Percentiles rank a stretch among this genome's conserved stretches.
These are phyloP conservation scores for Pagrus major DNA, from an alignment of 2,113 vertebrate genomes.

Conservation along the genomic window DNA sequence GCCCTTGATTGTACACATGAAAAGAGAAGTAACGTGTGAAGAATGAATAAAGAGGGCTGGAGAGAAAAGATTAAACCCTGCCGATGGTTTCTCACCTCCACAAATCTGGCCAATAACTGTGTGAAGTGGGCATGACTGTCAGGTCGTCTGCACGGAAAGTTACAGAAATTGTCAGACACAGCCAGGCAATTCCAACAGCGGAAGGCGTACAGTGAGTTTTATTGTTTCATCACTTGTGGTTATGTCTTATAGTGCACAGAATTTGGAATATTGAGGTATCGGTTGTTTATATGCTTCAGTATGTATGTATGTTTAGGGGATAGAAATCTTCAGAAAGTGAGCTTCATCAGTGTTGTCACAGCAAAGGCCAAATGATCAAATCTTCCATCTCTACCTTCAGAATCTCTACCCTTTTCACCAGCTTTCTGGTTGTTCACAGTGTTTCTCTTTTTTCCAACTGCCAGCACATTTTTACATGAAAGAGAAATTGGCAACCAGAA, in stretches of 20 bases:
- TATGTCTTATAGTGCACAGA: background rate
- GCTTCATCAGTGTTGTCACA: background rate
- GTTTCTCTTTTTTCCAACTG: background rate
- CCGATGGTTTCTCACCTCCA: no score
- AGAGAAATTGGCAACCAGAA: background rate
- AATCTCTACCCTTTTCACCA: background rate
- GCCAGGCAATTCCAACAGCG: background rate
- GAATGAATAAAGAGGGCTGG: no score
- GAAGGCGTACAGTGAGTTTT: background rate
- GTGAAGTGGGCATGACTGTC: no score
- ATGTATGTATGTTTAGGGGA: background rate
- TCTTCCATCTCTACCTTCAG: background rate
- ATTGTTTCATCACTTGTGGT: background rate
- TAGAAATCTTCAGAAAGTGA: background rate
- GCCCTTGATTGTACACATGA: no score
- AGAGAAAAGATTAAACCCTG: no score
- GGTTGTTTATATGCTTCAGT: background rate
- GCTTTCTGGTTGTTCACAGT: background rate
- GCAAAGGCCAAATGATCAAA: background rate
- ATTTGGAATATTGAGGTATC: background rate
- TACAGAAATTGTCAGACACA: no score
- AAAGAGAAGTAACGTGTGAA: no score
- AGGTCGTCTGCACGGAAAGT: no score
- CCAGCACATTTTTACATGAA: background rate
- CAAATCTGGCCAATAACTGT: no score